Evolutionary conservation across 1,140 invertebrate genomes (phyloP).

Genomic region (Drosophila pruinosa): DNA sequence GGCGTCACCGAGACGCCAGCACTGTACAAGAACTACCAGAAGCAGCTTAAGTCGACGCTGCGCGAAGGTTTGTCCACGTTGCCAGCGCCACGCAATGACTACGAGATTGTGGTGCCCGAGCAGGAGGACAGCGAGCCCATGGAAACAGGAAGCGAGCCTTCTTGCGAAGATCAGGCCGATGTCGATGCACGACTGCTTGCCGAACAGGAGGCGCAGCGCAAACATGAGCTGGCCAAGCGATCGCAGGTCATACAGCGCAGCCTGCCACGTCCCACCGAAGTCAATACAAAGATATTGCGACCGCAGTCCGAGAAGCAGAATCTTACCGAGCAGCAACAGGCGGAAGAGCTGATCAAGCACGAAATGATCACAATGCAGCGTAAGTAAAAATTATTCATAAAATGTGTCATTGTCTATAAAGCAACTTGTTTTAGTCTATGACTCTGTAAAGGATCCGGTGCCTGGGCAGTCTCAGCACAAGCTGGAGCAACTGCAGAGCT

Average conservation of each 20-base stretch:
- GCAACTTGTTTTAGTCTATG: conserved; percentile 86
- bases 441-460: conserved; percentile 89
- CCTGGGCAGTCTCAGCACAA: conserved; percentile 82
- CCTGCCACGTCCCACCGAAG: conserved; percentile 94
- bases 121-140: conserved; percentile 87
- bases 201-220: conserved; percentile 65
- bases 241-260: conserved; percentile 95
- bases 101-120: conserved; percentile 98
- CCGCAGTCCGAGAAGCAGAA: conserved; percentile 88
- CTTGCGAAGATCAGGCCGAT: conserved; percentile 94
- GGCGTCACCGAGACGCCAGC: conserved; percentile 88
- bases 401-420: not conserved
- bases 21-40: conserved; percentile 86
- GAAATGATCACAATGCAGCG: conserved; percentile 98
- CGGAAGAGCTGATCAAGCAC: conserved; percentile 97
- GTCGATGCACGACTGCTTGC: conserved; percentile 87
- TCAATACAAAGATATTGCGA: conserved; percentile 92
- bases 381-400: conserved; percentile 6
- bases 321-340: conserved; percentile 95
- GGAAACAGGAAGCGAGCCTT: conserved; percentile 80
- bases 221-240: conserved; percentile 88
- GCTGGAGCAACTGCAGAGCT: conserved; percentile 84
- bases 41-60: conserved; percentile 90
- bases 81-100: conserved; percentile 97
- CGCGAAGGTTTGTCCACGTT: conserved; percentile 89